A percentile compares a stretch with the other conserved stretches of the same genome.
These are phyloP conservation scores for Ammospiza nelsoni DNA, from an alignment of 2,113 vertebrate genomes.

Conservation along the genomic window DNA sequence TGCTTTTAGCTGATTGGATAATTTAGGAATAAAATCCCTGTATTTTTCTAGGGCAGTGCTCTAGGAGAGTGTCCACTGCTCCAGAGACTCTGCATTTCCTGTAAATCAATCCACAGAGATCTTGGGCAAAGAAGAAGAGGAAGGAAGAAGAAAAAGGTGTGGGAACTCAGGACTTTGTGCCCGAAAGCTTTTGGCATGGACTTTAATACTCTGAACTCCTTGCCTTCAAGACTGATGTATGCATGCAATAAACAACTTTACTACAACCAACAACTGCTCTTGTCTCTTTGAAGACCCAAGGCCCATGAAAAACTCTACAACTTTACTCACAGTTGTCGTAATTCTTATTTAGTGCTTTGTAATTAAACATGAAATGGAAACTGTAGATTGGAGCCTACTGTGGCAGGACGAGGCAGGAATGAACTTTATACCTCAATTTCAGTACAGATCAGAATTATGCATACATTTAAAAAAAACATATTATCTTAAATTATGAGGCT, in stretches of 20 bases:
- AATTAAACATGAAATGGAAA: slow-evolving; percentile 4
- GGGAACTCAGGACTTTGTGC: background rate
- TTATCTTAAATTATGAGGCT: background rate
- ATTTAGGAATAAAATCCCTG: background rate
- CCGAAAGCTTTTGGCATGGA: background rate
- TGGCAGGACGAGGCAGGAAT: background rate
- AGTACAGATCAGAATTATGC: background rate
- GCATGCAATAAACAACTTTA: background rate
- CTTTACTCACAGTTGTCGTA: background rate
- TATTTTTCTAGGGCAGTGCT: background rate
- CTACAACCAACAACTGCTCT: background rate
- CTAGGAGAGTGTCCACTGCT: too few species aligned
- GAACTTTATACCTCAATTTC: background rate
- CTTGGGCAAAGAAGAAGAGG: background rate
- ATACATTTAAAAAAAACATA: background rate
- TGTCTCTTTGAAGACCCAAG: background rate
- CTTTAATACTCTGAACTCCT: background rate
- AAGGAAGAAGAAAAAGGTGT: background rate
- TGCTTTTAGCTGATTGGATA: background rate
- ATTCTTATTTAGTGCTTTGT: background rate
- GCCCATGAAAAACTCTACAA: background rate
- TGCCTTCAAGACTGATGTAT: background rate
- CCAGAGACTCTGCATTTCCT: too few species aligned
- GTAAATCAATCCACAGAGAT: too few species aligned
- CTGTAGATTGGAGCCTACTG: background rate